Base-by-base conservation (phyloP, 2,113 vertebrate species). In the Isichthys henryi region DNA sequence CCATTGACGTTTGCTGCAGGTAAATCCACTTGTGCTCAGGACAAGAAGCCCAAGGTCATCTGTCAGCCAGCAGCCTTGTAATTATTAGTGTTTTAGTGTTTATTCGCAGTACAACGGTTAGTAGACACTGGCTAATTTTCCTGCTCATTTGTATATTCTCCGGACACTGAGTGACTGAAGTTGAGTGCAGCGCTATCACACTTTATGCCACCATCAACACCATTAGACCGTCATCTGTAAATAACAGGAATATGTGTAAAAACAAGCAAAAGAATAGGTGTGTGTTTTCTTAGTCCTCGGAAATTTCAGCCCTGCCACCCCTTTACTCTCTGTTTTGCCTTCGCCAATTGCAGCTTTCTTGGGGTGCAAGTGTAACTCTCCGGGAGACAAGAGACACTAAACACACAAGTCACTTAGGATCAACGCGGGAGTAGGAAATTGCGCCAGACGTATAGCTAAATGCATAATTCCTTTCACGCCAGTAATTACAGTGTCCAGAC, bases 351-450 rank as follows among this genome's bases (percentile, higher is more conserved):
- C 93, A 91, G 90, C 21, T 1, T 90, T 94, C 94, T 89, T 89
- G 88, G 90, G 92, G 92, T 93, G 93, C 90, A 92, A 92, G 92
- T 91, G 92, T 89, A 93, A 92, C 93, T 93, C 93, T 93, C 93
- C 92, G 89, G 94, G 2, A 95, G 93, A 95, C 93, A 92, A 93
- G 90, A 94, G 94, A 94, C 90, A 95, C 88, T 93, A 93, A 94
- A 91, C 93, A 91, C 90, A 91, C 93, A 5, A 96, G 96, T 97
- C 96, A 96, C 92, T 95, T 93, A 92, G 94, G 96, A 97, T 98
- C 97, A 97, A 95, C 90, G 95, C 93, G 82, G 93, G 95, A 95
- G 93, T 95, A 97, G 97, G 97, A 99, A 99, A 99, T 99, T 96
- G 94, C 91, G 93, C 92, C 3, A 89, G 97, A 98, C 97, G 95